Conservation (phyloP, 2,113 vertebrate genomes). For the Rhipidura dahli region DNA sequence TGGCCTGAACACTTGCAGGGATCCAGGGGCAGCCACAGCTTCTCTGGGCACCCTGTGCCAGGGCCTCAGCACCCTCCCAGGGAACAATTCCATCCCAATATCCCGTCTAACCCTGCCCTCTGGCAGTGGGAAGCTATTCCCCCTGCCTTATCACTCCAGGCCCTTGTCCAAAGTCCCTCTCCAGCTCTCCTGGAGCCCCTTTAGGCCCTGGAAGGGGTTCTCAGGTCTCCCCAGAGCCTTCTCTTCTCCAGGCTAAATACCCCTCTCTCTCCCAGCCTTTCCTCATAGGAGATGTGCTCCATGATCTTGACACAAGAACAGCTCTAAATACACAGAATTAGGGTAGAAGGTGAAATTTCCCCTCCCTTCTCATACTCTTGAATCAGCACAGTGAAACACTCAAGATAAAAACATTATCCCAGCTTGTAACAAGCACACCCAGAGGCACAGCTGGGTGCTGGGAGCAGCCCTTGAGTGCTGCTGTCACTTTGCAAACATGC, state of each 20-base stretch:
- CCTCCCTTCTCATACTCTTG: neutral
- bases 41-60: neutral
- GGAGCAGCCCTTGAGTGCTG: neutral
- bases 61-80: fast-evolving
- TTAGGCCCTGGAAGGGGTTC: neutral
- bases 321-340: neutral
- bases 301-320: neutral
- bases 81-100: neutral
- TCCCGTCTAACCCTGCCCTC: neutral
- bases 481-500: neutral
- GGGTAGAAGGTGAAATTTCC: neutral
- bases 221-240: neutral
- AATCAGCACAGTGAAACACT: neutral
- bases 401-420: fast-evolving
- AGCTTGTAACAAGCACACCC: neutral
- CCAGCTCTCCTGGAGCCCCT: neutral
- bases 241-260: neutral
- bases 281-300: fast-evolving
- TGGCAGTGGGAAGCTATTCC: neutral
- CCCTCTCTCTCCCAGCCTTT: neutral
- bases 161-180: neutral
- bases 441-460: fast-evolving
- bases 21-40: neutral
- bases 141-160: fast-evolving
- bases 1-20: neutral